Base-by-base conservation (phyloP, 2,113 vertebrate species). In the Corydoras maculifer region DNA sequence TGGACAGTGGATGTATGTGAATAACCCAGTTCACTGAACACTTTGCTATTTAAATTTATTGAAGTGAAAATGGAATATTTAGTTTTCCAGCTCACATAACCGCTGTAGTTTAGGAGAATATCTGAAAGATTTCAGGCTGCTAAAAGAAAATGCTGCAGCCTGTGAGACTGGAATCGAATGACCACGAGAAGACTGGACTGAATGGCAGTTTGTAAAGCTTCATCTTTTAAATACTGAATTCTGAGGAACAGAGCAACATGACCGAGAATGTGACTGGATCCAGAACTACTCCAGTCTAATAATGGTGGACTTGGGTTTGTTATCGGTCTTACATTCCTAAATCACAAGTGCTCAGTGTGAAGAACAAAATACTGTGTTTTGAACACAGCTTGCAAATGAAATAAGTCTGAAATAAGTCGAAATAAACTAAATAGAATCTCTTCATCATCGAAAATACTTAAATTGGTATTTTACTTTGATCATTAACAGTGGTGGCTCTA, bases 401-500 rank as follows among this genome's bases (percentile, higher is more conserved):
- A 75, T 57, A 13, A 54, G 50, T 63, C 58, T 62, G 57, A 61
- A 68, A 65, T n/a, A 58, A 57, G 49, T 35, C 18, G 35, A 63
- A 73, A 73, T 13, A 18, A 67, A 58, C 9, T 35, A 58, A 48
- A 68, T 53, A 68, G 55, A 63, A 61, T 18, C 51, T 51, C 57
- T 58, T 58, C 3, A 9, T 25, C 53, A 62, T 58, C 18, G 11
- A 63, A 25, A 35, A 60, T 12, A 30, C 3, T 64, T 5, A 58
- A 61, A 61, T 53, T 51, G 10, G 9, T 12, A 53, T 48, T 25
- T 68, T 12, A 51, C 3, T 67, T 53, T 10, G 29, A 55, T 64
- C 48, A 48, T 48, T 64, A 55, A 67, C 76, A 65, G 58, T 75
- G 77, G 49, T 43, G 71, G 59, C 61, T 74, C 62, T 10, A 18